phyloP scores from a whole-genome alignment of 2,113 vertebrate genomes.

The Hippocampus guttulatus region DNA sequence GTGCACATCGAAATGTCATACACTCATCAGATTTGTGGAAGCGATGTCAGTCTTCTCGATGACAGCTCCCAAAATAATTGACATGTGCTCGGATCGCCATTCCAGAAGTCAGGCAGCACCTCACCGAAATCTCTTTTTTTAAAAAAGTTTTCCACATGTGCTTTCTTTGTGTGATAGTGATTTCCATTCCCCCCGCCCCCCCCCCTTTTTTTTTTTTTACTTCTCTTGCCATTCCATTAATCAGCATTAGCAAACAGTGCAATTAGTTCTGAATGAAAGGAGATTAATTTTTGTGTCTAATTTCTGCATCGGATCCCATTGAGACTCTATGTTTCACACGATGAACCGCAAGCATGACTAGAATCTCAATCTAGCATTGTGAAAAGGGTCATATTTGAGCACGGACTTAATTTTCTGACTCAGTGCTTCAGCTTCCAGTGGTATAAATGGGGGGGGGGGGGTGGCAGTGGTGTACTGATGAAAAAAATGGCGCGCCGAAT shows the following conservation, averaged over 20 bases:
- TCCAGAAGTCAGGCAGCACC: background rate
- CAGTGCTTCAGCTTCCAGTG: slow-evolving; percentile 40
- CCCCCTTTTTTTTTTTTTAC: too few species aligned
- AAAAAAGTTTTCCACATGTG: background rate
- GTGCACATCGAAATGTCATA: slow-evolving; percentile 7
- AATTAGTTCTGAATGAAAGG: slow-evolving; percentile 32
- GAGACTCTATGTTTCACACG: slow-evolving; percentile 18
- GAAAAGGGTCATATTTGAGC: slow-evolving; percentile 51
- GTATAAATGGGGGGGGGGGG: slow-evolving; percentile 6
- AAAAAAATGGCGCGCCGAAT: slow-evolving; percentile 8
- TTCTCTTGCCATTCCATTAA: slow-evolving; percentile 14
- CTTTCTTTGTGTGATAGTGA: background rate
- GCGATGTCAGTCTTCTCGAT: slow-evolving; percentile 76
- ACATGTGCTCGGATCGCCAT: background rate
- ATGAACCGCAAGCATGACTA: slow-evolving; percentile 28
- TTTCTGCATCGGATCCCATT: slow-evolving; percentile 25
- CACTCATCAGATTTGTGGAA: slow-evolving; percentile 27
- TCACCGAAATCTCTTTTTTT: background rate
- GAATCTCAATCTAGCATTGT: slow-evolving; percentile 44
- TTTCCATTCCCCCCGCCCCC: background rate
- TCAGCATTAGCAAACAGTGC: slow-evolving; percentile 30
- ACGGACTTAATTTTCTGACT: slow-evolving; percentile 57
- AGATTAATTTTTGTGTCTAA: slow-evolving; percentile 29
- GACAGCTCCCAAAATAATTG: slow-evolving; percentile 49
- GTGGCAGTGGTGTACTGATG: background rate